A percentile compares a stretch with the other conserved stretches of the same genome.
Conservation (phyloP, 2,797 vertebrate genomes). For the Numenius phaeopus region DNA sequence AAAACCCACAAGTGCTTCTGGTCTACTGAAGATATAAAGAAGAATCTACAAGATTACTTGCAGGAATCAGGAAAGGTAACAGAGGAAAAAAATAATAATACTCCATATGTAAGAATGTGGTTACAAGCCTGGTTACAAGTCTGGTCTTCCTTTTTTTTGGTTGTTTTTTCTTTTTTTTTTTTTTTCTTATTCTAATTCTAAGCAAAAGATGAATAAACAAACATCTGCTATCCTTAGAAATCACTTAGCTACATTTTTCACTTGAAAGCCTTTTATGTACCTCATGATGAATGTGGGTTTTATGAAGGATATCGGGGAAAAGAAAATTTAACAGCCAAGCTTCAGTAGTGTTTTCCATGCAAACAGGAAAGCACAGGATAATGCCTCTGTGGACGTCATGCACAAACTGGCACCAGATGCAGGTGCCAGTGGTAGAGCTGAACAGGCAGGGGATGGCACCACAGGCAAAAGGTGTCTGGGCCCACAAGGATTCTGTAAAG, state of each 20-base stretch:
- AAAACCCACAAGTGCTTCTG: not conserved
- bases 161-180: no score
- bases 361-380: not conserved
- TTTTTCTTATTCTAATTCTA: not conserved
- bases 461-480: not conserved
- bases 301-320: not conserved
- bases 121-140: not conserved
- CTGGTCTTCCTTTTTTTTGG: not conserved
- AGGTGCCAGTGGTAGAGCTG: not conserved
- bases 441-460: not conserved
- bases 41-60: not conserved
- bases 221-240: not conserved
- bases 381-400: not conserved
- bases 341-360: not conserved
- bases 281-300: not conserved
- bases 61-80: not conserved
- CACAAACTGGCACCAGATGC: not conserved
- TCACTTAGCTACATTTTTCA: not conserved
- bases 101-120: not conserved
- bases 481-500: not conserved
- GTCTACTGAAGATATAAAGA: not conserved
- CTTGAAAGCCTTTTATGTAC: not conserved
- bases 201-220: not conserved
- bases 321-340: not conserved
- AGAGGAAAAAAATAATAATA: not conserved